phyloP scores from a whole-genome alignment of 2,888 invertebrate genomes.

The Philereme vetulata region DNA sequence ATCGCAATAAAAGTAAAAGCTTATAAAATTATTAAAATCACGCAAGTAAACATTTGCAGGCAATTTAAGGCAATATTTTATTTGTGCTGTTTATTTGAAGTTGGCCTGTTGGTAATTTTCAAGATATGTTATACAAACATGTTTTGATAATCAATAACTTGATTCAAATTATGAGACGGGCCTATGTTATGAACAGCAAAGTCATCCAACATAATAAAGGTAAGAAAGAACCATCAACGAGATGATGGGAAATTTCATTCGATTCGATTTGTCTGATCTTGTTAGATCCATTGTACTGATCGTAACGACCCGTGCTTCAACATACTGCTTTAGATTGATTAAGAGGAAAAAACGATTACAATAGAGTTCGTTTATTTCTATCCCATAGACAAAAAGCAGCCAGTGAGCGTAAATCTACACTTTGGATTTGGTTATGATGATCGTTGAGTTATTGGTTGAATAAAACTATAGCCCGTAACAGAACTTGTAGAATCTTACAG shows the following conservation, averaged over 20 bases:
- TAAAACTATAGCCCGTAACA: too few species aligned
- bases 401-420: too few species aligned
- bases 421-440: too few species aligned
- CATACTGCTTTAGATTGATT: conserved; percentile 25
- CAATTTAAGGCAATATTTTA: background rate
- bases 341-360: conserved; percentile 30
- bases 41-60: conserved; percentile 7
- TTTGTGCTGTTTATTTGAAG: background rate
- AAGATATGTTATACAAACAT: too few species aligned
- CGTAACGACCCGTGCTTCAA: conserved; percentile 30
- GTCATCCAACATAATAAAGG: conserved; percentile 64
- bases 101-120: too few species aligned
- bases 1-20: conserved; percentile 12
- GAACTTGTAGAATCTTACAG: too few species aligned
- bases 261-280: conserved; percentile 57
- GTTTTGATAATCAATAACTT: background rate
- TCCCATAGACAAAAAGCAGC: background rate
- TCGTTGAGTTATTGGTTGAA: too few species aligned
- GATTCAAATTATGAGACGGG: conserved; percentile 29
- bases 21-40: conserved; percentile 1
- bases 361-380: conserved; percentile 12
- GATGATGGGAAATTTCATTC: conserved; percentile 50
- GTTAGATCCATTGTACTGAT: conserved; percentile 48
- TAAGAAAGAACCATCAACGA: conserved; percentile 42
- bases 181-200: conserved; percentile 45